Conservation (phyloP, 1,140 invertebrate species). For the Drosophila cardini region DNA sequence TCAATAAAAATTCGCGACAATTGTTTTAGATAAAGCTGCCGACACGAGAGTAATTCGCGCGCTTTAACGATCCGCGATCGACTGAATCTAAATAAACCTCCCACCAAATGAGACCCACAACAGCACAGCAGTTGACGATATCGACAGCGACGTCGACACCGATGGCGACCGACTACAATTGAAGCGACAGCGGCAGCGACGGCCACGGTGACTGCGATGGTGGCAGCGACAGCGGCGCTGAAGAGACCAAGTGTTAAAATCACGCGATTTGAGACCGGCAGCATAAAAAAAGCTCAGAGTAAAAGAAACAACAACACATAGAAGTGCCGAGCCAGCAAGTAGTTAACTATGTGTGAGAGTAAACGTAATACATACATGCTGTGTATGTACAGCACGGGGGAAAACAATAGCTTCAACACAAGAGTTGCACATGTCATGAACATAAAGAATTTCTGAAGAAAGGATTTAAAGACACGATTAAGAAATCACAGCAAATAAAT, state of each 20-base stretch:
- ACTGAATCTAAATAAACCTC: slow-evolving; percentile 70
- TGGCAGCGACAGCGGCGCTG: slow-evolving; percentile 36
- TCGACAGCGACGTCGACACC: slow-evolving; percentile 25
- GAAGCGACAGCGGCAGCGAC: slow-evolving; percentile 21
- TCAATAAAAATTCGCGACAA: slow-evolving; percentile 16
- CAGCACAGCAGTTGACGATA: slow-evolving; percentile 8
- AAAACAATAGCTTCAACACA: neutral
- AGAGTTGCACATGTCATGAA: neutral
- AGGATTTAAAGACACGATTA: no score
- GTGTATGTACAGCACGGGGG: neutral
- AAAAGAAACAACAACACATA: slow-evolving; percentile 36
- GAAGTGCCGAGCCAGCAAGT: slow-evolving; percentile 71
- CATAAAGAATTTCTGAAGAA: neutral
- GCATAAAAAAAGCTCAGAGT: slow-evolving; percentile 56
- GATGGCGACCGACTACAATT: slow-evolving; percentile 1
- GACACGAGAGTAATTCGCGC: slow-evolving; percentile 59
- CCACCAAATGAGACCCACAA: slow-evolving; percentile 59
- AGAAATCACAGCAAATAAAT: neutral
- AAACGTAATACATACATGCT: slow-evolving; percentile 10
- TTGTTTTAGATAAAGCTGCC: slow-evolving; percentile 36
- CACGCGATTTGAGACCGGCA: slow-evolving; percentile 74
- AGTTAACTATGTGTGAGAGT: slow-evolving; percentile 33
- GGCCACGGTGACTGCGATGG: slow-evolving; percentile 18
- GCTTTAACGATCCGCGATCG: slow-evolving; percentile 62
- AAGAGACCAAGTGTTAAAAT: slow-evolving; percentile 61